Base-by-base conservation (phyloP, 2,797 vertebrate genomes). In the Clarias platycephalus region DNA sequence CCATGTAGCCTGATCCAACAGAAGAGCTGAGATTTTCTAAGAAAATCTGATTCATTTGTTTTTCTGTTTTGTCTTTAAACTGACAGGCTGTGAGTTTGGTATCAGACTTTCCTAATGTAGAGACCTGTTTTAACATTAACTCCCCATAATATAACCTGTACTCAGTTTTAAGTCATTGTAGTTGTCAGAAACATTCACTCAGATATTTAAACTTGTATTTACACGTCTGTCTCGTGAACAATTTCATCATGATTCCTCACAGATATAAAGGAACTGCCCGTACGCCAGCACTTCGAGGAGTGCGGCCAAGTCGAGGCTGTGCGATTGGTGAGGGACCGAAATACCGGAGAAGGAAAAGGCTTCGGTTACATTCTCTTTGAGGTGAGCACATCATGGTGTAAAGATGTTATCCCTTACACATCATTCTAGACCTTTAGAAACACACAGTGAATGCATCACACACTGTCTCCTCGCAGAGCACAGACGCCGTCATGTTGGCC, bases 341-440 rank as follows among this genome's bases (percentile, higher is more conserved):
- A 86, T 16, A 96, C 96, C 0, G 97, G 97, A n/a, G 60, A 96
- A 7, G 97, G 97, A 0, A 98, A 97, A 88, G 98, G 98, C 53
- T 99, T 99, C 0, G 97, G 98, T 82, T 99, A 98, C 0, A 86
- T 99, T 80, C 95, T 98, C n/a, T 99, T 98, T 81, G 92, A 97
- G 96, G 98, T 98, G 87, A 0, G 88, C 66, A 0, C 0, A 4
- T n/a, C 24, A 15, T 2, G 20, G 13, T 49, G 44, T 62, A 40
- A 40, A 40, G 58, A 55, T 44, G 20, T 22, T 5, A 26, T 70
- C 20, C 16, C 37, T 1, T 12, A 63, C 9, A 58, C n/a, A 26
- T n/a, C 64, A 16, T 58, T 18, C 12, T 15, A 7, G 13, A 34
- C 24, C 5, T n/a, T 26, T 5, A 60, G 53, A 58, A 60, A 60